phyloP scores from a whole-genome alignment of 2,113 vertebrate genomes.

The Neomonachus schauinslandi region DNA sequence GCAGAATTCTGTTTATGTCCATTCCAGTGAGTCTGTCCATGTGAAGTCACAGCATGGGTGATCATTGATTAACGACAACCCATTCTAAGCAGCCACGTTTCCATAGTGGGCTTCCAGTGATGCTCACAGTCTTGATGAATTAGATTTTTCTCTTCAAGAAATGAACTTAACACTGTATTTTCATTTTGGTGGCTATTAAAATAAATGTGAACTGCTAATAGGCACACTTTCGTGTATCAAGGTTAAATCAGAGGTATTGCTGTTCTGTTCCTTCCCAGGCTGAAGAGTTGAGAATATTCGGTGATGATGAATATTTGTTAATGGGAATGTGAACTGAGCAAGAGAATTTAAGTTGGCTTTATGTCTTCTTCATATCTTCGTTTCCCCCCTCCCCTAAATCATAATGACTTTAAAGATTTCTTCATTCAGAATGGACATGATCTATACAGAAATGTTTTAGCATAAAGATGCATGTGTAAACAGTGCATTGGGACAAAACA shows the following conservation, averaged over 20 bases:
- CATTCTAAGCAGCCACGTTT: not conserved
- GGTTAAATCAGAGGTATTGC: slow-evolving; percentile 42
- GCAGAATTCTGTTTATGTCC: not conserved
- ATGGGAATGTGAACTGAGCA: not conserved
- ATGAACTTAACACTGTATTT: not conserved
- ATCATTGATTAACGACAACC: not conserved
- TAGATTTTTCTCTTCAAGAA: slow-evolving; percentile 59
- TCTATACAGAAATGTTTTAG: not conserved
- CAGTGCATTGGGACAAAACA: not conserved
- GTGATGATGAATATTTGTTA: not conserved
- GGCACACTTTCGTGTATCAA: not conserved
- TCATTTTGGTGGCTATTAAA: slow-evolving; percentile 28
- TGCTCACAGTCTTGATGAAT: slow-evolving; percentile 30
- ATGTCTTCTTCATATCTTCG: slow-evolving; percentile 1
- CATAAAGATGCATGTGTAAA: not conserved
- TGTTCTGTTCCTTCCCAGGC: slow-evolving; percentile 1
- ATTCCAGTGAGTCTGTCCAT: not conserved
- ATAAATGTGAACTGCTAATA: not conserved
- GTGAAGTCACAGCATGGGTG: not conserved
- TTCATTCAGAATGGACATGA: not conserved
- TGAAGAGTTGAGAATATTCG: slow-evolving; percentile 33
- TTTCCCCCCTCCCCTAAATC: slow-evolving; percentile 34
- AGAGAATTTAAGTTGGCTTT: not conserved
- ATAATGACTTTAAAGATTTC: not conserved
- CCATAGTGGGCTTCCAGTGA: not conserved